Base-by-base conservation (phyloP, 2,797 vertebrate species). In the Danio albolineatus region DNA sequence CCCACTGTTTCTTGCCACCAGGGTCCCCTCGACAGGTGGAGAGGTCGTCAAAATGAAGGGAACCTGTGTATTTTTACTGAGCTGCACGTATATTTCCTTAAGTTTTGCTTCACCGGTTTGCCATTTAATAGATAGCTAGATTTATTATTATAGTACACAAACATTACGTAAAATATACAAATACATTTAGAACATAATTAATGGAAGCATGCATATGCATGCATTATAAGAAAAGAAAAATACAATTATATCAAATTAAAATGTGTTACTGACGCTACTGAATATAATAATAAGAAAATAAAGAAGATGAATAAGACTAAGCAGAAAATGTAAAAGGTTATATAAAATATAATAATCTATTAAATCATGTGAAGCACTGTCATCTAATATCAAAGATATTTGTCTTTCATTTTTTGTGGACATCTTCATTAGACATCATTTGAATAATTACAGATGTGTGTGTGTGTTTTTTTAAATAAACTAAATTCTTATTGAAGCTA, bases 1-100 rank as follows among this genome's bases (percentile, higher is more conserved):
- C 70, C 51, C n/a, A 21, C 67, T 43, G 67, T 54, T 64, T 46
- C 38, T 7, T 1, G 66, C 46, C 65, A 51, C 65, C 10, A 19
- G 41, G 53, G 51, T 56, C 41, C 59, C 7, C n/a, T 66, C 43
- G 57, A 10, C 66, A 41, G 64, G 48, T 78, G 54, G 64, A 41
- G 71, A 64, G 17, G 19, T 73, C 69, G 13, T 16, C 28, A 14
- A 56, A 73, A 79, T 43, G 49, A 36, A 53, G 69, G 74, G 19
- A 72, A 72, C 43, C 28, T 16, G 62, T 16, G 75, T 41, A 3
- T 75, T 62, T 39, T 39, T 28, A 16, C 28, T 3, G 14, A 3
- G 36, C 46, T 41, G 9, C n/a, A 41, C n/a, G 19, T 38, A 46
- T 36, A 17, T 46, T 13, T 5, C 8, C 36, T 13, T 21, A 51